These are phyloP conservation scores for Agonopterix alstromeriana DNA, from an alignment of 2,888 invertebrate genomes.

Conservation along the genomic window DNA sequence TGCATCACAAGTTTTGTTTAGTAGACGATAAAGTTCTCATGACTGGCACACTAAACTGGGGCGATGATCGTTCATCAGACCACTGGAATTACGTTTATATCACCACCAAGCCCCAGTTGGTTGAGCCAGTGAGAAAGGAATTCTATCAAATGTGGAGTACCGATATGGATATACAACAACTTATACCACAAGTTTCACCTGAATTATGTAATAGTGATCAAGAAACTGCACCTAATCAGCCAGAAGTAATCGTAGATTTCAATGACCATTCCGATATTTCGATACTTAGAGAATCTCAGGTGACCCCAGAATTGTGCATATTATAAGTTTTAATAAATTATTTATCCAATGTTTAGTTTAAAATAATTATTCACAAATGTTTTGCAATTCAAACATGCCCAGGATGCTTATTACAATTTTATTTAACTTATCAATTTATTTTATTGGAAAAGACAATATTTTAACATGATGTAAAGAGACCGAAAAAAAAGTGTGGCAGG, in stretches of 20 bases:
- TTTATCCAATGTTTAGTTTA: conserved; percentile 5
- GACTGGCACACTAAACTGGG: conserved; percentile 87
- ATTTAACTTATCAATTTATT: conserved; percentile 11
- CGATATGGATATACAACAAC: conserved; percentile 2
- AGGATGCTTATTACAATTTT: conserved; percentile 13
- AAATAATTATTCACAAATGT: conserved; percentile 42
- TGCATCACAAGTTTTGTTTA: conserved; percentile 89
- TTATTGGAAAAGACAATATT: not conserved
- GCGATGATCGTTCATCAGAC: conserved; percentile 80
- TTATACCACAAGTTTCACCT: not conserved
- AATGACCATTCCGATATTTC: not conserved
- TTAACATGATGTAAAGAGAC: not conserved
- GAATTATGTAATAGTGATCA: conserved; percentile 20
- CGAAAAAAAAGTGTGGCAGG: conserved; percentile 10
- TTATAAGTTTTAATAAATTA: conserved; percentile 13
- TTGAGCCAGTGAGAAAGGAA: conserved; percentile 71
- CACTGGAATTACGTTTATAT: conserved; percentile 84
- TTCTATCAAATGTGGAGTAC: conserved; percentile 79
- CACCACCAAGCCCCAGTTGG: conserved; percentile 74
- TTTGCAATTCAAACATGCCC: conserved; percentile 45
- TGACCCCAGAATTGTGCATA: conserved; percentile 38
- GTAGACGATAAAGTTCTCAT: conserved; percentile 79
- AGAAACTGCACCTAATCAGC: conserved; percentile 18
- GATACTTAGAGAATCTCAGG: conserved; percentile 21
- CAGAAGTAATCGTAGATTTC: not conserved